Percentiles rank a stretch among this genome's conserved stretches.
Conservation (phyloP, 2,797 vertebrate species). For the Poeciliopsis gracilis region DNA sequence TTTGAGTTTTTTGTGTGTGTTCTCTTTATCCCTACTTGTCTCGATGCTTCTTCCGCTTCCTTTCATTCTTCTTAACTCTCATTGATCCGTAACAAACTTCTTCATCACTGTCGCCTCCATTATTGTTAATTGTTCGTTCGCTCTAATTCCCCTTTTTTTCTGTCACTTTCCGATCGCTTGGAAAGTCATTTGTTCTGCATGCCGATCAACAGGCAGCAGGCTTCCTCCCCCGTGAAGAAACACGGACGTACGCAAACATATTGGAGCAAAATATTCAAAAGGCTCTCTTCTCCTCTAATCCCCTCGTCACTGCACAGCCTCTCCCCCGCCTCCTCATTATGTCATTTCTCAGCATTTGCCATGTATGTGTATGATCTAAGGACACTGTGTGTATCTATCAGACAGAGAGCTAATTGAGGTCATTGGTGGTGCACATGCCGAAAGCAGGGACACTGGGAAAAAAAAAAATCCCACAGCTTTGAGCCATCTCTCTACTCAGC, state of each 20-base stretch:
- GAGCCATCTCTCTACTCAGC: constrained; percentile 66
- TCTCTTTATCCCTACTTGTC: constrained; percentile 3
- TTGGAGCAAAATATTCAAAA: constrained; percentile 36
- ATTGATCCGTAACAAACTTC: constrained; percentile 45
- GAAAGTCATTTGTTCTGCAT: constrained; percentile 15
- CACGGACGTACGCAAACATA: constrained; percentile 32
- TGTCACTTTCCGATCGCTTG: constrained; percentile 7
- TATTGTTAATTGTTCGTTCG: constrained; percentile 19
- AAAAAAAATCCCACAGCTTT: constrained; percentile 56
- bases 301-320: constrained; percentile 21
- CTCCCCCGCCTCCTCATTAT: constrained; percentile 6
- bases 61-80: constrained; percentile 8
- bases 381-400: constrained; percentile 61
- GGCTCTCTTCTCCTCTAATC: constrained; percentile 40
- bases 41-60: constrained; percentile 10
- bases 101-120: neutral
- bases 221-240: constrained; percentile 46
- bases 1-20: neutral
- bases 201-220: constrained; percentile 23
- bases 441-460: constrained; percentile 41
- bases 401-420: constrained; percentile 77
- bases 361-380: constrained; percentile 55
- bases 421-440: constrained; percentile 62
- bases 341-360: constrained; percentile 28
- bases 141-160: constrained; percentile 2